A percentile compares a stretch with the other conserved stretches of the same genome.
Conservation (phyloP, 2,113 vertebrate genomes). For the Eurypyga helias region DNA sequence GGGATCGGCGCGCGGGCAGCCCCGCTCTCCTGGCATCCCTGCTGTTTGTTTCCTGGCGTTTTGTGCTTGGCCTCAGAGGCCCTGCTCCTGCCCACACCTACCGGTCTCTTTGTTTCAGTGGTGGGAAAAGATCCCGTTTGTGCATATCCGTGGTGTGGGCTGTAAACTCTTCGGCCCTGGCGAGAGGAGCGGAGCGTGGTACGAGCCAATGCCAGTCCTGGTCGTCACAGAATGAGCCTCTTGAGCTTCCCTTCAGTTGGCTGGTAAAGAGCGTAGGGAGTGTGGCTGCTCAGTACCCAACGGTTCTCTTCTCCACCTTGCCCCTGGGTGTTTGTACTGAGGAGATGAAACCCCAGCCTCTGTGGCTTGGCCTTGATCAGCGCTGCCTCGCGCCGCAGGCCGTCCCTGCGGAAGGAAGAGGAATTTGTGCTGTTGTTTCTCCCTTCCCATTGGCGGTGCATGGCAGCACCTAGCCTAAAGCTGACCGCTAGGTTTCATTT, state of each 20-base stretch:
- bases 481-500: conserved; percentile 50
- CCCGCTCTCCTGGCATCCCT: conserved; percentile 8
- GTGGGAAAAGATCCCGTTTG: not conserved
- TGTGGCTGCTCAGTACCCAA: conserved; percentile 17
- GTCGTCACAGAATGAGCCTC: conserved; percentile 20
- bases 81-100: not conserved
- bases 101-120: not conserved
- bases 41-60: conserved; percentile 62
- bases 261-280: not conserved
- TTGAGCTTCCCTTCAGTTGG: conserved; percentile 14
- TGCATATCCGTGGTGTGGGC: not conserved
- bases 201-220: not conserved
- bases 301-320: not conserved
- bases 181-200: too few species aligned
- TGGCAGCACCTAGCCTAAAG: conserved; percentile 43
- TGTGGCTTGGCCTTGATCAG: conserved; percentile 64
- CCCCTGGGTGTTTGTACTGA: conserved; percentile 28
- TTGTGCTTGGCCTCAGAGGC: not conserved
- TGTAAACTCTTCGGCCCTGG: not conserved
- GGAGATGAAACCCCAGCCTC: conserved; percentile 41
- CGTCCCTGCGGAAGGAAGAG: conserved; percentile 43
- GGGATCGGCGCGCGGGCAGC: conserved; percentile 11
- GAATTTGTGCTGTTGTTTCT: conserved; percentile 57
- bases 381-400: conserved; percentile 52
- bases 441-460: not conserved